These are phyloP conservation scores for Leucophora obtusa DNA, from an alignment of 2,888 invertebrate species.

Conservation along the genomic window DNA sequence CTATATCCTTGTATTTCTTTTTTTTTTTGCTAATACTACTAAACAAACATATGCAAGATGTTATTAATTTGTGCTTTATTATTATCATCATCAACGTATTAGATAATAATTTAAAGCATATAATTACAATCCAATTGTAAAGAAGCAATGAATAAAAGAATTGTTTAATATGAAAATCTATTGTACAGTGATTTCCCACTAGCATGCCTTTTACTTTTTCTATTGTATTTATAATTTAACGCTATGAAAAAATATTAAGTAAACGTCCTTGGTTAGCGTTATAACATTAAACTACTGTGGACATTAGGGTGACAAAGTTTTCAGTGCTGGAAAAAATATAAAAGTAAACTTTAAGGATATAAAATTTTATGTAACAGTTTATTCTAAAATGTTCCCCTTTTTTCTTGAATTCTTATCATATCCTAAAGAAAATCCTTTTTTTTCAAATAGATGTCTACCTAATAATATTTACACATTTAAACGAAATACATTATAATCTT, in stretches of 20 bases:
- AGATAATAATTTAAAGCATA: constrained; percentile 49
- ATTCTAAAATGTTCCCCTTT: too few species aligned
- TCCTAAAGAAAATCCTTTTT: too few species aligned
- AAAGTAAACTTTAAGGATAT: too few species aligned
- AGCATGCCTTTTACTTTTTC: not conserved
- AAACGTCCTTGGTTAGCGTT: constrained; percentile 6
- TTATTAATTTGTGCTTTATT: constrained; percentile 33
- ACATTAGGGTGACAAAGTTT: too few species aligned
- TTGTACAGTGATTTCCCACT: not conserved
- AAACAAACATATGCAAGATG: constrained; percentile 1
- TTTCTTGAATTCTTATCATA: too few species aligned
- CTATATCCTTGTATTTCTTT: not conserved
- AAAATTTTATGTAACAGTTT: too few species aligned
- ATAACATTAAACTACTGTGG: not conserved
- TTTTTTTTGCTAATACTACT: not conserved
- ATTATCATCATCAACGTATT: constrained; percentile 24
- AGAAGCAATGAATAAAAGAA: not conserved
- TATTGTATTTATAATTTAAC: too few species aligned
- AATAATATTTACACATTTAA: constrained; percentile 1
- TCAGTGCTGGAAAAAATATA: too few species aligned
- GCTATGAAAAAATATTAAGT: constrained; percentile 1
- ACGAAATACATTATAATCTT: constrained; percentile 39
- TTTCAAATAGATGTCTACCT: too few species aligned
- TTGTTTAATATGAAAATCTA: not conserved
- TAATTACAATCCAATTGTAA: constrained; percentile 42